phyloP scores from a whole-genome alignment of 92 coral and sea anemone species.

The Diadumene lineata region DNA sequence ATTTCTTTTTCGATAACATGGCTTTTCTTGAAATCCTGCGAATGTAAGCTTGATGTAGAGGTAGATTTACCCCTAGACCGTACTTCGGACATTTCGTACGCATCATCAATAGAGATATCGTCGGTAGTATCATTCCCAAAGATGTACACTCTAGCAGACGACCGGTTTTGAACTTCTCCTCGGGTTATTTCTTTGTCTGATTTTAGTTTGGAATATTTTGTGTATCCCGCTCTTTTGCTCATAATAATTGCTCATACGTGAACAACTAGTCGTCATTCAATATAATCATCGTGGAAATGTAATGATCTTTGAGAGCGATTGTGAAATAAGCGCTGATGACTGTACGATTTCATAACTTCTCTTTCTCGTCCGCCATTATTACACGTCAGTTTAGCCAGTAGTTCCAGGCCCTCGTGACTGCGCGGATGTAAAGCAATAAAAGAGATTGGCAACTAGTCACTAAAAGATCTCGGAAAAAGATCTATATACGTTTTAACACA shows the following conservation, averaged over 20 bases:
- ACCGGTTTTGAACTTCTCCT: conserved; percentile 73
- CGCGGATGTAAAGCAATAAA: neutral
- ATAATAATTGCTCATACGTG: conserved; percentile 11
- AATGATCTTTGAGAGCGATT: neutral
- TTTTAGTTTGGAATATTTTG: conserved; percentile 39
- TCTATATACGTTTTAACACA: too few species aligned
- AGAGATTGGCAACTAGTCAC: neutral
- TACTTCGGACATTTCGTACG: conserved; percentile 81
- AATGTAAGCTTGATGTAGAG: conserved; percentile 25
- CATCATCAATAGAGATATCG: conserved; percentile 64
- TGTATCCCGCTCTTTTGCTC: conserved; percentile 40
- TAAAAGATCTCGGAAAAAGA: neutral
- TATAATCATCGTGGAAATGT: neutral
- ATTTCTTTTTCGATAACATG: conserved; percentile 77
- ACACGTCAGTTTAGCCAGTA: conserved; percentile 40
- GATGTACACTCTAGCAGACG: conserved; percentile 81
- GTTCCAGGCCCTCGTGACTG: neutral
- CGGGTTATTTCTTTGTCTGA: conserved; percentile 26
- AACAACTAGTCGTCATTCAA: neutral
- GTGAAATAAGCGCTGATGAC: neutral
- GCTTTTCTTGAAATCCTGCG: conserved; percentile 64
- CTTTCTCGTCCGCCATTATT: conserved; percentile 43
- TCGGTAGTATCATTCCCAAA: conserved; percentile 83
- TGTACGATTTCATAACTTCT: conserved; percentile 24
- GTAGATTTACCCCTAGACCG: conserved; percentile 79